Evolutionary conservation across 1,140 invertebrate species (phyloP), one percentile per base, ranked within the genome.

Genomic region (Bombus turneri): DNA sequence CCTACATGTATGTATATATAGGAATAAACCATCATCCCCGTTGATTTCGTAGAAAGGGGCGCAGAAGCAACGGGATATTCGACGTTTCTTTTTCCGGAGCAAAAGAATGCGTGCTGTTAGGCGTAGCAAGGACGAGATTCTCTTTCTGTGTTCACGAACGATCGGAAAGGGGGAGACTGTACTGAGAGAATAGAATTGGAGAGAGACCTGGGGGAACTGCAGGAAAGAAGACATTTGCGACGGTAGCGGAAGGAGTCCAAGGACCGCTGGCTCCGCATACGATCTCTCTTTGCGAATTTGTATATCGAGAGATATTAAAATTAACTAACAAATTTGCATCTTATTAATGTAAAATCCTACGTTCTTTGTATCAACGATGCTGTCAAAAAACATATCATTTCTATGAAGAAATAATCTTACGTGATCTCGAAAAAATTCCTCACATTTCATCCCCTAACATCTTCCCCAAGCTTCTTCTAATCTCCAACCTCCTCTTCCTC

Each of bases 221-320:
- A 43, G 43, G 13, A 37, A 81, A 43, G 53, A n/a, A 62, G 72
- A 76, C 59, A 31, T 66, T 84, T 62, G 74, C 5, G 18, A 53
- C 6, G 18, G 47, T 22, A 22, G 18, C 18, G 39, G 71, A 47
- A 47, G 39, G 8, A 53, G n/a, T 22, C 22, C 41, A 78, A 74
- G 39, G 37, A 28, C 12, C 13, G 25, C 1, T 13, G 68, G 1
- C 41, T 57, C 28, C 5, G 41, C 15, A 39, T 8, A 39, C n/a
- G 31, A 18, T 41, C 34, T 34, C 68, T 41, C 69, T 0, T 18
- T 13, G 1, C 6, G 9, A 62, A 9, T 34, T 37, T 34, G 47
- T 76, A 57, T 57, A 64, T 6, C 3, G 22, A 18, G 1, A 0
- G 31, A 10, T 15, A 8, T 31, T 39, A 28, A 31, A 53, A 53